Evolutionary conservation across 2,113 vertebrate species (phyloP).

Genomic region (Osmerus eperlanus): DNA sequence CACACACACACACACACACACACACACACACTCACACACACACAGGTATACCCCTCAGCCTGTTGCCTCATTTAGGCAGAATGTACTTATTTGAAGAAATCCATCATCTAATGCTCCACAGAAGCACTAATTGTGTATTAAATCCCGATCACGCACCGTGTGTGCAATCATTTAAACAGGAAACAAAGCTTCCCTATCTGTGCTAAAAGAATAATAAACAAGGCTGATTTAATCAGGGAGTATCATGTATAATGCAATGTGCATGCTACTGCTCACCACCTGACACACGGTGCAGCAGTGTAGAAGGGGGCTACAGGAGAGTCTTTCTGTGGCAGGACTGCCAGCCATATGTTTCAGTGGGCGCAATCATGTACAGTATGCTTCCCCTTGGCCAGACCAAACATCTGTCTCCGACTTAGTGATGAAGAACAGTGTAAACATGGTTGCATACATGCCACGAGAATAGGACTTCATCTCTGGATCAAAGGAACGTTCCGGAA

Average conservation of each 20-base stretch:
- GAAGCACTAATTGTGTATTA: neutral
- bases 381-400: conserved; percentile 32
- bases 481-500: conserved; percentile 40
- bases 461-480: conserved; percentile 35
- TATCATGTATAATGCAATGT: conserved; percentile 36
- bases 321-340: conserved; percentile 18
- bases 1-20: too few species aligned
- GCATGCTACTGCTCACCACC: neutral
- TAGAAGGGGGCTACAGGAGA: too few species aligned
- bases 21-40: neutral
- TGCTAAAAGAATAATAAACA: conserved; percentile 34
- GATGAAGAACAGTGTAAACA: conserved; percentile 52
- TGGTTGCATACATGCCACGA: conserved; percentile 37
- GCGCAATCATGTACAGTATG: neutral
- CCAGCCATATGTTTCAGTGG: conserved; percentile 52
- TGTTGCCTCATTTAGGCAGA: neutral
- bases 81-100: too few species aligned
- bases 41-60: neutral
- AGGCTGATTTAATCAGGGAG: conserved; percentile 40
- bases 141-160: conserved; percentile 7
- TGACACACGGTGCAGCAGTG: too few species aligned
- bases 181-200: conserved; percentile 29
- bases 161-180: conserved; percentile 1
- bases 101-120: too few species aligned
- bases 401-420: conserved; percentile 34